phyloP scores from a whole-genome alignment of 2,797 vertebrate species.

The Microchirus variegatus region DNA sequence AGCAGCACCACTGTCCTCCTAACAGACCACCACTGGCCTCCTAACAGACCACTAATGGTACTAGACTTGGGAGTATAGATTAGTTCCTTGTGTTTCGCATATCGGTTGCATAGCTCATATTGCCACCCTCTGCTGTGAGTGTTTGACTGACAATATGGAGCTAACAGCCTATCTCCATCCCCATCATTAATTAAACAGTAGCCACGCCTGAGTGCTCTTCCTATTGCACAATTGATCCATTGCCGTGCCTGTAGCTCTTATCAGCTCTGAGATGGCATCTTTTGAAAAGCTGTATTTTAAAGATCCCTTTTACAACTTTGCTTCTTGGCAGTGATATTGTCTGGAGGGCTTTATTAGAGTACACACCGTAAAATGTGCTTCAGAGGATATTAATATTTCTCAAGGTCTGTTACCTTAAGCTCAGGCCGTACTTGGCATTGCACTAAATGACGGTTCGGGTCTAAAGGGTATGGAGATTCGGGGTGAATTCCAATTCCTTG shows the following conservation, averaged over 20 bases:
- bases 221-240: conserved; percentile 76
- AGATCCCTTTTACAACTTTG: conserved; percentile 56
- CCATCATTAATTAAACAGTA: conserved; percentile 83
- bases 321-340: conserved; percentile 45
- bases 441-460: conserved; percentile 22
- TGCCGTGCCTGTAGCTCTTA: conserved; percentile 70
- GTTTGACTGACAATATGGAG: conserved; percentile 75
- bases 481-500: no score
- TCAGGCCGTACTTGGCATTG: conserved; percentile 2
- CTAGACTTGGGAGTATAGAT: conserved; percentile 65
- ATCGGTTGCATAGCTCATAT: conserved; percentile 76
- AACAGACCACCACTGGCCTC: conserved; percentile 58
- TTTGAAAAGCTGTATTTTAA: conserved; percentile 66
- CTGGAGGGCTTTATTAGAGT: conserved; percentile 43
- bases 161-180: conserved; percentile 76
- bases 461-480: conserved; percentile 10
- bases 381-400: conserved; percentile 19
- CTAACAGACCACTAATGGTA: conserved; percentile 58
- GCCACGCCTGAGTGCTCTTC: conserved; percentile 75
- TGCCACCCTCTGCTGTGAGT: conserved; percentile 68
- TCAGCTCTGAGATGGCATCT: conserved; percentile 66
- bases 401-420: conserved; percentile 9
- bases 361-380: conserved; percentile 28
- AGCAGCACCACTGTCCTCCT: conserved; percentile 19
- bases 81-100: conserved; percentile 64